Conservation (phyloP, 2,113 vertebrate species). For the Gallinago media region DNA sequence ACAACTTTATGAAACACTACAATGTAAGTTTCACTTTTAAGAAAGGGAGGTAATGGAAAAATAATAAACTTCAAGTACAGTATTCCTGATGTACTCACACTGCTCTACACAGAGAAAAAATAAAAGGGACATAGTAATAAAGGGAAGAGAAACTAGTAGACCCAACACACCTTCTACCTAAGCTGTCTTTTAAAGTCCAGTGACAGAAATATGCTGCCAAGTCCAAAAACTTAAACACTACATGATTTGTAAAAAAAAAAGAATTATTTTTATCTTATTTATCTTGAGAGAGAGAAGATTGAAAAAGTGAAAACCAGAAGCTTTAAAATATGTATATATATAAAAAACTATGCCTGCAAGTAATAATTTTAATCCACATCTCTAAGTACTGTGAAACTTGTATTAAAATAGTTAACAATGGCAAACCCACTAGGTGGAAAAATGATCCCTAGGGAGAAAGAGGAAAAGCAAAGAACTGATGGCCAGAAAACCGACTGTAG, state of each 20-base stretch:
- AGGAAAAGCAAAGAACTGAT: not conserved
- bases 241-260: not conserved
- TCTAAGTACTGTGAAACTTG: not conserved
- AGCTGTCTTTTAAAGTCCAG: not conserved
- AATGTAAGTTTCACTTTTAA: not conserved
- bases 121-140: not conserved
- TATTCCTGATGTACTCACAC: rapidly evolving
- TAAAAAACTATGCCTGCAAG: not conserved
- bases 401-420: not conserved
- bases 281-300: not conserved
- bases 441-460: not conserved
- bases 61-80: not conserved
- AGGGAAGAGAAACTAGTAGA: not conserved
- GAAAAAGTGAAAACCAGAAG: not conserved
- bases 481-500: not conserved
- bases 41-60: not conserved
- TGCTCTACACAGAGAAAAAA: not conserved
- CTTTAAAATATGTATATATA: not conserved
- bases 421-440: not conserved
- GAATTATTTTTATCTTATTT: not conserved
- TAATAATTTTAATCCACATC: not conserved
- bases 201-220: not conserved
- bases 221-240: not conserved
- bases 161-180: not conserved
- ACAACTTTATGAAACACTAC: not conserved